Percentiles rank a stretch among this genome's conserved stretches.
Evolutionary conservation across 2,113 vertebrate species (phyloP).

Genomic region (Engystomops pustulosus): DNA sequence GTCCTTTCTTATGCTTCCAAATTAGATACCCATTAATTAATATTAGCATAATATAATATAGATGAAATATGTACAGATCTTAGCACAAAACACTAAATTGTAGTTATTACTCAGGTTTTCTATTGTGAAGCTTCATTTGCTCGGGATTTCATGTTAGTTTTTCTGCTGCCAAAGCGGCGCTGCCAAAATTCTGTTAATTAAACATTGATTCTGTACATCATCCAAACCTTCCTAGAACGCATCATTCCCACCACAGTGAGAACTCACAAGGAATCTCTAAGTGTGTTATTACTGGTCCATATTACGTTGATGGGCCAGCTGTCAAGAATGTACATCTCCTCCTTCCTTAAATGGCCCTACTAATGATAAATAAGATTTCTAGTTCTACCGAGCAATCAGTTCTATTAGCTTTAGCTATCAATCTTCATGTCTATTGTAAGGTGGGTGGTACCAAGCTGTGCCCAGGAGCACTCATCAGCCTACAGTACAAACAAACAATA

Average conservation of each 20-base stretch:
- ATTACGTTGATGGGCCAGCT: background rate
- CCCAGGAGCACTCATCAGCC: too few species aligned
- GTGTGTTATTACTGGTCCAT: background rate
- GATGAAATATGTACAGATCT: background rate
- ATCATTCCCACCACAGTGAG: background rate
- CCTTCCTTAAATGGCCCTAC: too few species aligned
- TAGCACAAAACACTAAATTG: background rate
- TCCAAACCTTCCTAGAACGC: constrained; percentile 2
- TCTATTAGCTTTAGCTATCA: too few species aligned
- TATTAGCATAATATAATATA: background rate
- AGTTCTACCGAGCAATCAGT: too few species aligned
- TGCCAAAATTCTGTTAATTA: constrained; percentile 34
- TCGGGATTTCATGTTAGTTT: constrained; percentile 1
- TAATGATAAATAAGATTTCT: too few species aligned
- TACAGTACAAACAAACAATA: too few species aligned
- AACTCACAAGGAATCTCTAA: background rate
- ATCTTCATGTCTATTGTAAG: too few species aligned
- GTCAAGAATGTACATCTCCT: background rate
- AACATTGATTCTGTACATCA: constrained; percentile 33
- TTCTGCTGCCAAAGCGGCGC: background rate
- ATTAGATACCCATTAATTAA: too few species aligned
- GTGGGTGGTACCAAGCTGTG: too few species aligned
- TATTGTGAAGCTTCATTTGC: background rate
- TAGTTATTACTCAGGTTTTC: background rate
- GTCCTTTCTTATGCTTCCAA: too few species aligned